Percentiles rank a stretch among this genome's conserved stretches.
These are phyloP conservation scores for Ashinkailepas kermadecensis DNA, from an alignment of 2,888 invertebrate genomes.

Conservation along the genomic window DNA sequence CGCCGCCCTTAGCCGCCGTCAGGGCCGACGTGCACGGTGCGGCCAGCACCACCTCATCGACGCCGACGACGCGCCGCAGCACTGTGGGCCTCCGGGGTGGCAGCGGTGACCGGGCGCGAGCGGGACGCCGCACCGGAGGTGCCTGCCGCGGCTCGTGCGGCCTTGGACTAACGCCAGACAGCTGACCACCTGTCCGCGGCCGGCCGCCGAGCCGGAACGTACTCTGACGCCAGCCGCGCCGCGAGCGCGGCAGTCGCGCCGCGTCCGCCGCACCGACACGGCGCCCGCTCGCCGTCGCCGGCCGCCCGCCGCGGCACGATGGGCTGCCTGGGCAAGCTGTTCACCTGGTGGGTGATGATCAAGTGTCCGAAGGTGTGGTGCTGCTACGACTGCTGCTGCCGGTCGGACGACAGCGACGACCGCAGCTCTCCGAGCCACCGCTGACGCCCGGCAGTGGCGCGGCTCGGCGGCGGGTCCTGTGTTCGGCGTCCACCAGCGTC, in stretches of 20 bases:
- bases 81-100: constrained; percentile 23
- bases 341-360: neutral
- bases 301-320: neutral
- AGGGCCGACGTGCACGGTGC: no score
- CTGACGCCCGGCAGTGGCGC: no score
- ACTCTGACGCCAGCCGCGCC: no score
- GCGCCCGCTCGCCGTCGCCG: neutral
- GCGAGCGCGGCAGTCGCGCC: no score
- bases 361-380: neutral
- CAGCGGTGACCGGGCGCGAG: constrained; percentile 23
- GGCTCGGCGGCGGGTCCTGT: no score
- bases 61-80: neutral
- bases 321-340: neutral
- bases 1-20: no score
- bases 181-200: neutral
- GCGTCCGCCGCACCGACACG: neutral
- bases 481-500: no score
- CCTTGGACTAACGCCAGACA: neutral
- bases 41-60: no score
- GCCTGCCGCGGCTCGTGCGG: constrained; percentile 23
- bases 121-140: constrained; percentile 23
- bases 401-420: constrained; percentile 25
- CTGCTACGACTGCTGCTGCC: constrained; percentile 26
- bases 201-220: neutral
- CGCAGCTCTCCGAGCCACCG: no score